Base-by-base conservation (phyloP, 2,888 invertebrate genomes). In the Philhelius pedissequus region DNA sequence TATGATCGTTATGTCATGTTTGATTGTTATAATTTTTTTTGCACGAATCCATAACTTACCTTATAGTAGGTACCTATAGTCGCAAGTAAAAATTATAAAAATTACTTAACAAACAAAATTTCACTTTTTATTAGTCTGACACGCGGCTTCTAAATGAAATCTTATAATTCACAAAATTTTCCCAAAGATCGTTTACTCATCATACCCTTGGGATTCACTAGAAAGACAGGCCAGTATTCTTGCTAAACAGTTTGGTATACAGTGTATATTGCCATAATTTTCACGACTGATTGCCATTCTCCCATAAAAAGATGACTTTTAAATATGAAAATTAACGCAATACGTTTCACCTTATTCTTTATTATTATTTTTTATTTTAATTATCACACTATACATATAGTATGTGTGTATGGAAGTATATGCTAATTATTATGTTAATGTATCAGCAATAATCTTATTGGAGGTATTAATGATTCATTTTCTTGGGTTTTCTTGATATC, bases 211-310 rank as follows among this genome's bases (percentile, higher is more conserved):
- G 6, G n/a, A 74, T 18, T 56, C n/a, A 58, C 15, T 32, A 45
- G 9, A 56, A 48, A 56, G 66, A 48, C 15, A 56, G 66, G 74
- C 66, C 75, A 66, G 66, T 75, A 48, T 56, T 66, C 15, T 50
- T 38, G n/a, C 4, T 27, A 56, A 56, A 56, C 4, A 20, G 27
- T 13, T 11, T 45, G n/a, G n/a, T n/a, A n/a, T n/a, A n/a, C 6
- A 3, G 5, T 48, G 6, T 27, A 48, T 11, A 13, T 43, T 71
- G 38, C 50, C 35, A 40, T 71, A 11, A 38, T n/a, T 71, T 27
- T 27, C 22, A 52, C 18, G 4, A 40, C 13, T 15, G 11, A 11
- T 40, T 43, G n/a, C 25, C 32, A n/a, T 20, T 13, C 27, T 13
- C 27, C 48, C 22, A 13, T 22, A 13, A 48, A 7, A 22, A 13